Evolutionary conservation across 2,113 vertebrate species (phyloP).

Genomic region (Panthera tigris): DNA sequence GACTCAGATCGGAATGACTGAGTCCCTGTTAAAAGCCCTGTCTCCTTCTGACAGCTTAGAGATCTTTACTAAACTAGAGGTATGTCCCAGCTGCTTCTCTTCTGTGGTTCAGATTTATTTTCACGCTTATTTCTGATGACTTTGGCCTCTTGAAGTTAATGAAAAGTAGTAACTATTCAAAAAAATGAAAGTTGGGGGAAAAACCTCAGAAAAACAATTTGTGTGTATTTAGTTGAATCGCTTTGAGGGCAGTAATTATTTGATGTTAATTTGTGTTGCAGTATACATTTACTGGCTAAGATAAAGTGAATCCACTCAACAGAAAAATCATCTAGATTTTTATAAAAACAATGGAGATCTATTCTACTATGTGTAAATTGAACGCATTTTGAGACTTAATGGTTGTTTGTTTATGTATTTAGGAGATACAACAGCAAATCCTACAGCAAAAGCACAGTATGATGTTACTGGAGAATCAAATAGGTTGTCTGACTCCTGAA

Average conservation of each 20-base stretch:
- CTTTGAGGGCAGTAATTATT: background rate
- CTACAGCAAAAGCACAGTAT: slow-evolving; percentile 89
- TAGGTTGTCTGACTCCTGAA: slow-evolving; percentile 87
- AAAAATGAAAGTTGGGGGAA: background rate
- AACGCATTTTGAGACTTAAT: background rate
- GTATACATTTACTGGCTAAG: background rate
- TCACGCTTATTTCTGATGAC: background rate
- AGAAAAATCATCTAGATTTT: background rate
- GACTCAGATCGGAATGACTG: slow-evolving; percentile 86
- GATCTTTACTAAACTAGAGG: slow-evolving; percentile 88
- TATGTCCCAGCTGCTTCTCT: slow-evolving; percentile 2
- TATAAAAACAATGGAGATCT: background rate
- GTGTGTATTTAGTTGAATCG: background rate
- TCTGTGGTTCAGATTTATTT: background rate
- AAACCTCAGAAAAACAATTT: background rate
- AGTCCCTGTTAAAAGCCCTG: slow-evolving; percentile 86
- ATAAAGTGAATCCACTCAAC: background rate
- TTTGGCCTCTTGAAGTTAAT: background rate
- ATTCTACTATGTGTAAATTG: background rate
- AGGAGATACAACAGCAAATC: slow-evolving; percentile 92
- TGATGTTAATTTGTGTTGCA: background rate
- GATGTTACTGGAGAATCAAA: slow-evolving; percentile 88
- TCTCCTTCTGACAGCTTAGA: slow-evolving; percentile 87
- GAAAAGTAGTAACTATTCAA: background rate
- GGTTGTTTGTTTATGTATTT: slow-evolving; percentile 24